These are phyloP conservation scores for Dicranocentrus wangi DNA, from an alignment of 2,888 invertebrate species.

Conservation along the genomic window DNA sequence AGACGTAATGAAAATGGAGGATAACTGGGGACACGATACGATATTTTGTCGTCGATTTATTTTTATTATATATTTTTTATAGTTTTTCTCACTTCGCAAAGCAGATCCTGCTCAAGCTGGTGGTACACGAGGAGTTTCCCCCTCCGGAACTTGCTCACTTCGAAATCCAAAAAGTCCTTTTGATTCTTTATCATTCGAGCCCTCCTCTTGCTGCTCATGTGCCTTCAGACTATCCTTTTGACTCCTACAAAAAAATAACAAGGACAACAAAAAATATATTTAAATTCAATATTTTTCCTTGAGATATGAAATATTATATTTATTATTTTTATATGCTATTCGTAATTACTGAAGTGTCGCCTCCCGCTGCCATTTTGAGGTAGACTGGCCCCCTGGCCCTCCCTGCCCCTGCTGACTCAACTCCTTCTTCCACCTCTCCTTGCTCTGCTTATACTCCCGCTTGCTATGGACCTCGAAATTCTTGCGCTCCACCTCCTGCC, in stretches of 20 bases:
- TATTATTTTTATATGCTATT: too few species aligned
- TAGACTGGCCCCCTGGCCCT: constrained; percentile 94
- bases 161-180: constrained; percentile 91
- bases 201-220: constrained; percentile 92
- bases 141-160: constrained; percentile 92
- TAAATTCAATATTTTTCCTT: neutral
- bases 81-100: constrained; percentile 91
- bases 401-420: too few species aligned
- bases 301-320: constrained; percentile 26
- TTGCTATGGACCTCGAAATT: constrained; percentile 93
- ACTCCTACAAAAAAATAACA: constrained; percentile 77
- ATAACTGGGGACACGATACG: too few species aligned
- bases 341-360: constrained; percentile 85
- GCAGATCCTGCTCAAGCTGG: constrained; percentile 90
- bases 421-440: constrained; percentile 96
- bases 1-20: neutral
- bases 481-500: constrained; percentile 94
- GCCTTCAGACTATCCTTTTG: constrained; percentile 94
- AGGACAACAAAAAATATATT: too few species aligned
- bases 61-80: too few species aligned
- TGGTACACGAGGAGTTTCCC: constrained; percentile 90
- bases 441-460: constrained; percentile 94
- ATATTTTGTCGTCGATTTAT: neutral
- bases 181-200: constrained; percentile 89
- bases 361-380: constrained; percentile 91